Conservation (phyloP, 2,888 invertebrate species). For the Hirtodrosophila cameraria region DNA sequence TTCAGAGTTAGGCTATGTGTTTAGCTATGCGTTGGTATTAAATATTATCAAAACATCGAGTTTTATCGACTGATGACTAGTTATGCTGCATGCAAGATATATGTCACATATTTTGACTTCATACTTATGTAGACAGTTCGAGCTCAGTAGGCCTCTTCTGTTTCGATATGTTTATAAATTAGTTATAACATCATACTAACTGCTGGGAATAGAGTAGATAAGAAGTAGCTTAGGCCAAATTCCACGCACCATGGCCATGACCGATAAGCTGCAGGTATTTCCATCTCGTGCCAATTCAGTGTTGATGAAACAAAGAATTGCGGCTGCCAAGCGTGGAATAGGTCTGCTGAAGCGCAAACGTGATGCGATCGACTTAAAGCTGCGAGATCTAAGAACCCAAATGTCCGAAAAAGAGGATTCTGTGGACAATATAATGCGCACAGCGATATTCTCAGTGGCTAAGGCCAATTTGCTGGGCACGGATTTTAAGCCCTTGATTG, state of each 20-base stretch:
- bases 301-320: constrained; percentile 64
- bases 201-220: background rate
- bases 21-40: background rate
- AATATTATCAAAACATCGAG: too few species aligned
- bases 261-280: constrained; percentile 65
- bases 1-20: background rate
- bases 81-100: too few species aligned
- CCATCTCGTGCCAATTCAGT: constrained; percentile 79
- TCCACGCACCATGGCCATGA: constrained; percentile 47
- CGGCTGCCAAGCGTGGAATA: constrained; percentile 70
- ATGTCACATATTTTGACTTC: too few species aligned
- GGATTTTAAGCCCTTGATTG: constrained; percentile 66
- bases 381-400: constrained; percentile 57
- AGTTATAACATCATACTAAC: background rate
- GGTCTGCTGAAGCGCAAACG: constrained; percentile 75
- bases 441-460: constrained; percentile 73
- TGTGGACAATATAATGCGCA: constrained; percentile 51
- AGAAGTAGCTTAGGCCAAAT: background rate
- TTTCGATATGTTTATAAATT: background rate
- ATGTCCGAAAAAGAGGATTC: constrained; percentile 32
- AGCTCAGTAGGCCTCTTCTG: background rate
- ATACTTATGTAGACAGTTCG: too few species aligned
- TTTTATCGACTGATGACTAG: too few species aligned
- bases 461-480: constrained; percentile 75
- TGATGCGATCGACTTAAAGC: constrained; percentile 77